These are phyloP conservation scores for Dinomys branickii DNA, from an alignment of 2,113 vertebrate genomes.

Conservation along the genomic window DNA sequence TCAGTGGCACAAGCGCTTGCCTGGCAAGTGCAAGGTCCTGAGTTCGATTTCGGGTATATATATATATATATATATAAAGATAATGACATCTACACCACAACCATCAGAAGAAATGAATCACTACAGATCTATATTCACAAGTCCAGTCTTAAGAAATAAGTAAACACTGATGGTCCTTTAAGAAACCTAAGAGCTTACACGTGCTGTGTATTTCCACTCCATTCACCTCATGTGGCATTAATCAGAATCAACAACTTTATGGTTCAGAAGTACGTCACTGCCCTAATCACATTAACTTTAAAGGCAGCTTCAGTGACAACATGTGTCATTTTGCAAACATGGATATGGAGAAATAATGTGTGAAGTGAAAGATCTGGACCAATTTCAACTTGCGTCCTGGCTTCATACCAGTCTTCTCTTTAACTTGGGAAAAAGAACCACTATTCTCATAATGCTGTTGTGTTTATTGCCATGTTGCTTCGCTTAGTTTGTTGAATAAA, in stretches of 20 bases:
- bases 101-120: constrained; percentile 61
- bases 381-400: neutral
- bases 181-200: constrained; percentile 51
- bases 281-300: constrained; percentile 71
- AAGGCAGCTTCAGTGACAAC: constrained; percentile 50
- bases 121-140: constrained; percentile 59
- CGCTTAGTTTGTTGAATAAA: neutral
- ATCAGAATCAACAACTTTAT: constrained; percentile 71
- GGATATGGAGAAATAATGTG: constrained; percentile 12
- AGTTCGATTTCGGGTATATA: too few relatives aligned
- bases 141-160: constrained; percentile 75
- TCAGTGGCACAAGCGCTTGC: too few relatives aligned
- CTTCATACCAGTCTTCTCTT: neutral
- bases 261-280: constrained; percentile 65
- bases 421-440: neutral
- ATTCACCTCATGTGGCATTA: constrained; percentile 51
- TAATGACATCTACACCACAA: neutral
- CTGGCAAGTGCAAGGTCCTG: too few relatives aligned
- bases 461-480: neutral
- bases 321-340: neutral
- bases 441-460: neutral
- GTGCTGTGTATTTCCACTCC: constrained; percentile 80
- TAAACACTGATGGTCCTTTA: constrained; percentile 66
- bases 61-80: too few relatives aligned
- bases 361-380: neutral